Base-by-base conservation (phyloP, 2,113 vertebrate genomes). In the Halcyon malimbica region DNA sequence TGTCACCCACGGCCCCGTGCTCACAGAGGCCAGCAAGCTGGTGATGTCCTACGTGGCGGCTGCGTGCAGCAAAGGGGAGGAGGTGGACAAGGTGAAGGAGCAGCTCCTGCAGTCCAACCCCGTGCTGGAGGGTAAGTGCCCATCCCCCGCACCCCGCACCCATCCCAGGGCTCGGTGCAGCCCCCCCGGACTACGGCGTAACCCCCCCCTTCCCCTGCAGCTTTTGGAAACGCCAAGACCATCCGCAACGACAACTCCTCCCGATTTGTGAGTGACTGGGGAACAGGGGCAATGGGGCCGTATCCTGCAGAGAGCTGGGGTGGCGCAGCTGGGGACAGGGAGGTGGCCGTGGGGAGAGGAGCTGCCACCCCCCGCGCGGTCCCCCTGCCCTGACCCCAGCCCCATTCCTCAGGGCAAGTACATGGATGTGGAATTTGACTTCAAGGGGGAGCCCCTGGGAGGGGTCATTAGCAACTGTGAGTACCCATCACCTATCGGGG, bases 341-440 rank as follows among this genome's bases (percentile, higher is more conserved):
- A 10, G 14, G 42, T 2, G 25, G 48, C 5, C 10, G 3, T 1
- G 28, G 78, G 77, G 14, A 37, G 56, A 1, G 1, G 62, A 69
- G 25, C 64, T 62, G 26, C 25, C 16, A 2, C 4, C 10, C 23
- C 10, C 26, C 4, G 1, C 0, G 1, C 3, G 3, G 2, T 14
- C 28, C 39, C 48, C 31, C 28, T 21, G 26, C 12, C 46, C 87
- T 82, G 48, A 71, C 11, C 26, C 74, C 53, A n/a, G 1, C 42
- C 48, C 31, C 4, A 0, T 50, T 60, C 83, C 67, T 63, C 86
- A 98, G 98, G 98, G 98, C 54, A 98, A 98, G 78, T 98, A 98
- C 94, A 98, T 98, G 98, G 98, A 98, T 7, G 97, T 98, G 42
- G 98, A 98, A 74, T 98, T 98, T 33, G 98, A 98, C 97, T 98